Evolutionary conservation across 2,797 vertebrate genomes (phyloP).

Genomic region (Trematomus bernacchii): DNA sequence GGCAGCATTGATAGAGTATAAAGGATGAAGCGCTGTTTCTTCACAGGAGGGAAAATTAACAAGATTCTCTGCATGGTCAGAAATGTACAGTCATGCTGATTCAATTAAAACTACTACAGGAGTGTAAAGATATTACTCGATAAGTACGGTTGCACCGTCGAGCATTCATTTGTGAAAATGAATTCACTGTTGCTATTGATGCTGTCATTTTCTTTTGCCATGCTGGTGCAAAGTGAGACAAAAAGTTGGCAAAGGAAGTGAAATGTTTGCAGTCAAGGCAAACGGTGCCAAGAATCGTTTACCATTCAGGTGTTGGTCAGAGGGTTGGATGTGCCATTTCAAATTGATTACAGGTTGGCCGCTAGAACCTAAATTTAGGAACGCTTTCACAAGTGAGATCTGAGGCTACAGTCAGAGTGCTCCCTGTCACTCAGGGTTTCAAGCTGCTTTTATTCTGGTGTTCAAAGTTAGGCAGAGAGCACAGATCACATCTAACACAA

Average conservation of each 20-base stretch:
- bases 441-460: conserved; percentile 47
- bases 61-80: conserved; percentile 13
- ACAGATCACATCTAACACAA: conserved; percentile 51
- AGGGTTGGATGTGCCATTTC: conserved; percentile 53
- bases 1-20: conserved; percentile 39
- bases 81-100: conserved; percentile 44
- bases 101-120: conserved; percentile 35
- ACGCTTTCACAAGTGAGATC: conserved; percentile 65
- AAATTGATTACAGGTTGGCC: conserved; percentile 66
- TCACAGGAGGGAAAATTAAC: conserved; percentile 14
- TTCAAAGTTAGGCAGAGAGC: conserved; percentile 55
- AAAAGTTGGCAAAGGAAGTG: conserved; percentile 35
- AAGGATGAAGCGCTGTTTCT: conserved; percentile 31
- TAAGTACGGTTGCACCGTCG: conserved; percentile 27
- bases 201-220: conserved; percentile 14
- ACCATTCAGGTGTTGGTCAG: conserved; percentile 60
- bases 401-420: conserved; percentile 54
- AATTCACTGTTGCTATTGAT: neutral
- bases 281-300: conserved; percentile 8
- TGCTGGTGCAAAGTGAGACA: conserved; percentile 19
- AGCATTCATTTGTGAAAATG: conserved; percentile 26
- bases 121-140: conserved; percentile 28
- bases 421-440: conserved; percentile 66
- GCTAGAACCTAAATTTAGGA: conserved; percentile 60
- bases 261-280: conserved; percentile 27